Percentiles rank a stretch among this genome's conserved stretches.
Conservation (phyloP, 1,140 invertebrate species). For the Drosophila kohkoa region DNA sequence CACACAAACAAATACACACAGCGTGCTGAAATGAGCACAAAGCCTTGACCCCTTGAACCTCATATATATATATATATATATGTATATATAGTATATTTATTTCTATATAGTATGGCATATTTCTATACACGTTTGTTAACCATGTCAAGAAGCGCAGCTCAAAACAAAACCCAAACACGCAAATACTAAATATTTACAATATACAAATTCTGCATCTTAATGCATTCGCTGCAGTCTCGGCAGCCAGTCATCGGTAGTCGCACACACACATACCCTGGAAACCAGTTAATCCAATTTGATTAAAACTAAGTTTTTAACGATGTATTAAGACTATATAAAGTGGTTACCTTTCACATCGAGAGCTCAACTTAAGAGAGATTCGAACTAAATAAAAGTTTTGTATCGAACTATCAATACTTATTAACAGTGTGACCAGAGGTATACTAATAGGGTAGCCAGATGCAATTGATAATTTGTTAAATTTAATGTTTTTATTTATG, state of each 20-base stretch:
- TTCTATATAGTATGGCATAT: background rate
- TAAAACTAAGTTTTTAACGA: too few species aligned
- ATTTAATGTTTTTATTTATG: too few species aligned
- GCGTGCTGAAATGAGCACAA: slow-evolving; percentile 43
- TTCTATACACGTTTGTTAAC: slow-evolving; percentile 26
- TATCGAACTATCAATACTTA: too few species aligned
- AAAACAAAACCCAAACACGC: slow-evolving; percentile 29
- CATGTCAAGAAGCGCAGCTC: slow-evolving; percentile 50
- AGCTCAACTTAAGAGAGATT: too few species aligned
- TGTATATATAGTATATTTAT: slow-evolving; percentile 6
- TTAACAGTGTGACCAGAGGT: too few species aligned
- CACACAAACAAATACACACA: background rate
- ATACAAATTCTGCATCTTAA: slow-evolving; percentile 28
- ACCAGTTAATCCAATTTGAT: background rate
- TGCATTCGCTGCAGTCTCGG: slow-evolving; percentile 21
- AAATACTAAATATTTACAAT: slow-evolving; percentile 45
- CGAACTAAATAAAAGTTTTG: too few species aligned
- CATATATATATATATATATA: slow-evolving; percentile 5
- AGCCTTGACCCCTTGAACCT: slow-evolving; percentile 52
- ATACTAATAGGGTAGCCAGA: too few species aligned
- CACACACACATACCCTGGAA: slow-evolving; percentile 4
- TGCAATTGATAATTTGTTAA: too few species aligned
- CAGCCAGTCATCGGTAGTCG: background rate
- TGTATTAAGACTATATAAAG: too few species aligned
- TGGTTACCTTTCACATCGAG: too few species aligned